phyloP scores from a whole-genome alignment of 2,797 vertebrate species.

The Octomys mimax region DNA sequence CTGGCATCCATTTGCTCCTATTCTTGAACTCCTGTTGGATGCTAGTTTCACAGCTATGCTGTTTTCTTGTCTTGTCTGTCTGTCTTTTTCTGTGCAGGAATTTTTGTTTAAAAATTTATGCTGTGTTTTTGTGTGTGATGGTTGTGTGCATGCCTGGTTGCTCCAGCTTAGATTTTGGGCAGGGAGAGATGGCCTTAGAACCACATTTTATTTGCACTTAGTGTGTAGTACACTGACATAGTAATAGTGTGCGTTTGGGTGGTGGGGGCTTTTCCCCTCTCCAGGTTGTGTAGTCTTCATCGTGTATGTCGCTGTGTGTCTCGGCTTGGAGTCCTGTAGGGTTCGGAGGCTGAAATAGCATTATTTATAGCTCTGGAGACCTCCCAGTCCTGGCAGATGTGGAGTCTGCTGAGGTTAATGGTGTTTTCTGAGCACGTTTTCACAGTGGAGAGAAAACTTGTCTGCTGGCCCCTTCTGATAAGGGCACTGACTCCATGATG shows the following conservation, averaged over 20 bases:
- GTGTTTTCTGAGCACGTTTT: neutral
- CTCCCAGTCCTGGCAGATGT: neutral
- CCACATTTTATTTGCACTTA: neutral
- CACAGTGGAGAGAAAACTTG: neutral
- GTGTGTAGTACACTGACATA: too few relatives aligned
- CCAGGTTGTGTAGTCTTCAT: neutral
- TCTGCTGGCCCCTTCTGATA: neutral
- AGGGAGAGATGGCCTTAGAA: neutral
- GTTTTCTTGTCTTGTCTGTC: too few relatives aligned
- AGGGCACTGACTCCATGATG: neutral
- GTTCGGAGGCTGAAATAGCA: neutral
- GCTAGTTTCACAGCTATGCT: neutral
- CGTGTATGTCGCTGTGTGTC: neutral
- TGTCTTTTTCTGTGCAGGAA: neutral
- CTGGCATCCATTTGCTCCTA: neutral
- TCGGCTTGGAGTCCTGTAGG: neutral
- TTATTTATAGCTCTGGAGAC: neutral
- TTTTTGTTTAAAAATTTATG: neutral
- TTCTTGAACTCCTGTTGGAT: neutral
- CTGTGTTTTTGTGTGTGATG: neutral
- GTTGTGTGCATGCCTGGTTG: neutral
- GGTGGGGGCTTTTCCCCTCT: neutral
- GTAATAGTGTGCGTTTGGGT: neutral
- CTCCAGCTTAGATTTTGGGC: neutral
- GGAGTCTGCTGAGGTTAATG: neutral